Evolutionary conservation across 2,113 vertebrate genomes (phyloP).

Genomic region (Ictidomys tridecemlineatus): DNA sequence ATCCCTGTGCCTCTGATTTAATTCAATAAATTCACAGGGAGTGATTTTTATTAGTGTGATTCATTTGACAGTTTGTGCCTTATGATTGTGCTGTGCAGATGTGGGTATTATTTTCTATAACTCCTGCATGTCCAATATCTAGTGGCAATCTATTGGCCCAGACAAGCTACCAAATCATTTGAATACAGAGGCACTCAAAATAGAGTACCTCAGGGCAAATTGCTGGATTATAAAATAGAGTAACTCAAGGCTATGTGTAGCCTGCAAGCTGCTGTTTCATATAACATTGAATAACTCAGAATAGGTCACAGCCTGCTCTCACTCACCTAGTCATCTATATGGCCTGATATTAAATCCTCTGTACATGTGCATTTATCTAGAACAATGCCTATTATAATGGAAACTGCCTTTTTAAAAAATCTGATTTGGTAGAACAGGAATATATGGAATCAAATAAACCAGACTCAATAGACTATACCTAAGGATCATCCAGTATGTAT

Average conservation of each 20-base stretch:
- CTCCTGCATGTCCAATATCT: background rate
- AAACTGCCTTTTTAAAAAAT: background rate
- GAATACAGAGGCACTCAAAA: background rate
- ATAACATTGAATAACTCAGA: background rate
- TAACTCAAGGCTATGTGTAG: background rate
- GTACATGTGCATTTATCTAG: background rate
- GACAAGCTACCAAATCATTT: background rate
- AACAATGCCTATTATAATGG: background rate
- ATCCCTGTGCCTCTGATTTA: background rate
- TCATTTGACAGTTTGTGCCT: background rate
- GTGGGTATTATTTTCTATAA: background rate
- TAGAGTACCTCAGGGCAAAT: background rate
- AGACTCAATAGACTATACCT: background rate
- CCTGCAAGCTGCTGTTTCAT: background rate
- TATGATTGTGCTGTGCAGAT: background rate
- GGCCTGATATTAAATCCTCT: background rate
- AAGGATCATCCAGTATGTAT: background rate
- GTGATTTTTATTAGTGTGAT: background rate
- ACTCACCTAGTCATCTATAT: background rate
- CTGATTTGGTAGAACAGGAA: background rate
- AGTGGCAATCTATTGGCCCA: background rate
- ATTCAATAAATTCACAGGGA: background rate
- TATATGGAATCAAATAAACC: constrained; percentile 12
- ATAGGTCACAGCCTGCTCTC: background rate
- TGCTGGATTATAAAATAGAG: background rate